These are phyloP conservation scores for Babyrousa celebensis DNA, from an alignment of 2,797 vertebrate species.

Conservation along the genomic window DNA sequence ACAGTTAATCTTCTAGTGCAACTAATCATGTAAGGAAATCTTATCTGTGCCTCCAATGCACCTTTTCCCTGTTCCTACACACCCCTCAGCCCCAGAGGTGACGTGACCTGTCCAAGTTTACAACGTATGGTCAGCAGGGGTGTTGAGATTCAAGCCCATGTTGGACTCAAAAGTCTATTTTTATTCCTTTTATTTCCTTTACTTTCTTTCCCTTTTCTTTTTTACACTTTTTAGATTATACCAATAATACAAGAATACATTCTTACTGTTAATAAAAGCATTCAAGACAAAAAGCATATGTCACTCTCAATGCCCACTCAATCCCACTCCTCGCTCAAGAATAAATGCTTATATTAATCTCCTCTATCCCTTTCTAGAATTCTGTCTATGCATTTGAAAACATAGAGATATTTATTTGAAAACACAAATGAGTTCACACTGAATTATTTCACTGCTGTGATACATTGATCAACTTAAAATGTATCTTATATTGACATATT, in stretches of 20 bases:
- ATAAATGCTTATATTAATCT: not conserved
- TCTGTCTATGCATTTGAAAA: not conserved
- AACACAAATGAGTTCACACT: not conserved
- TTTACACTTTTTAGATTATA: not conserved
- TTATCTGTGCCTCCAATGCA: too few relatives aligned
- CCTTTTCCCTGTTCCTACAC: too few relatives aligned
- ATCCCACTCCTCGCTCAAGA: not conserved
- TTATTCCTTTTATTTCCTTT: not conserved
- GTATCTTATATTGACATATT: not conserved
- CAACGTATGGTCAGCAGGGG: rapidly evolving
- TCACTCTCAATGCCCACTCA: not conserved
- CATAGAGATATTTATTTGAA: not conserved
- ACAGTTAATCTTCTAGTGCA: not conserved
- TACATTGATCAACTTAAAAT: not conserved
- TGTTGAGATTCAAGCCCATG: not conserved
- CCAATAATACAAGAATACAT: not conserved
- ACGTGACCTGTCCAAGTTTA: not conserved
- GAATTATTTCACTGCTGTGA: not conserved
- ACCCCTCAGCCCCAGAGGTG: not conserved
- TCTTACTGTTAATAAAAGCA: not conserved
- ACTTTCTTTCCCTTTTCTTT: not conserved
- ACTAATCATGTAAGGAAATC: not conserved
- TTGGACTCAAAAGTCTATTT: not conserved
- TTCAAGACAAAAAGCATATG: not conserved
- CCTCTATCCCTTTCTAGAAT: not conserved